These are phyloP conservation scores for Nyctibius bracteatus DNA, from an alignment of 2,113 vertebrate species.

Conservation along the genomic window DNA sequence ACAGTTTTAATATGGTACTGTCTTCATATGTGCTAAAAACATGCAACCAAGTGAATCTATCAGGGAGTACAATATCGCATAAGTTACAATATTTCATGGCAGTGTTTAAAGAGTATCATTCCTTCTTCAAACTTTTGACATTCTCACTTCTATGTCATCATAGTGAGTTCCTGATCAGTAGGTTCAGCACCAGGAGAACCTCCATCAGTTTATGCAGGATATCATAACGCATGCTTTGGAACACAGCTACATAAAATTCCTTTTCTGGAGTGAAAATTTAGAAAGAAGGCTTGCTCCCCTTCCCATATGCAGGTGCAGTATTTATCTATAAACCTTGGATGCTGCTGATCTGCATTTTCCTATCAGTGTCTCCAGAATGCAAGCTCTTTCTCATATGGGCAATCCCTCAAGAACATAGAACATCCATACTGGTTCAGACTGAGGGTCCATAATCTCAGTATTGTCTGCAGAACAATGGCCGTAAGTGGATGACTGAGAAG, in stretches of 20 bases:
- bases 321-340: not conserved
- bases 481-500: not conserved
- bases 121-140: not conserved
- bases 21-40: not conserved
- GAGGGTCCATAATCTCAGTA: not conserved
- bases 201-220: not conserved
- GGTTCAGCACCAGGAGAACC: not conserved
- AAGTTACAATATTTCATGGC: not conserved
- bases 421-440: not conserved
- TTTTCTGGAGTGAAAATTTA: not conserved
- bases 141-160: not conserved
- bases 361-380: not conserved
- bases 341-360: not conserved
- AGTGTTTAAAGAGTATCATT: not conserved
- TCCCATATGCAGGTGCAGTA: not conserved
- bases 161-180: not conserved
- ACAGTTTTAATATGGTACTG: not conserved
- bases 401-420: not conserved
- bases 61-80: not conserved
- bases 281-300: not conserved
- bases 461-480: not conserved
- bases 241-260: not conserved
- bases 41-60: not conserved
- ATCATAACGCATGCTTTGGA: accelerated
- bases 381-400: not conserved